Evolutionary conservation across 2,888 invertebrate genomes (phyloP), one percentile per base, ranked within the genome.

Genomic region (Melieria picta): DNA sequence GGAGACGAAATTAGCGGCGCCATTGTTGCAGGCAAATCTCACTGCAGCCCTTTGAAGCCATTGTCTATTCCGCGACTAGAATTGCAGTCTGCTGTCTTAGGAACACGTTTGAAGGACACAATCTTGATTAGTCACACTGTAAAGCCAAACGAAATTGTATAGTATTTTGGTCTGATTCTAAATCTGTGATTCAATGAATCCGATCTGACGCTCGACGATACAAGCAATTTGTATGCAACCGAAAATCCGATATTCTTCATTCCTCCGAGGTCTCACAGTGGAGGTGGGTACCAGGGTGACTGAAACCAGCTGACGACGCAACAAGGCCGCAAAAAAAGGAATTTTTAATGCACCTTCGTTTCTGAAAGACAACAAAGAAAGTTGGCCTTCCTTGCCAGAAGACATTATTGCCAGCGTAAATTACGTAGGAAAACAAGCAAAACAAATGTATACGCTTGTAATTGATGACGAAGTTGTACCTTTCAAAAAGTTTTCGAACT

Each of bases 211-310:
- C 68, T 57, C 73, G 74, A n/a, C 66, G 70, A 9, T 74, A 71
- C 45, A 76, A 76, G 62, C 77, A 78, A 42, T 81, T 77, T 63
- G 78, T 80, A 16, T 16, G 16, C 16, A 16, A 77, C 65, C 61
- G 72, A 9, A 58, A 75, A 1, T 65, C 60, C 4, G 65, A 62
- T 46, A 69, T 74, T 47, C 55, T 74, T 5, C 58, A 71, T 52
- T 9, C 65, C n/a, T 69, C 69, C 7, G 16, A 45, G 2, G 58
- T 66, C n/a, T 46, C 13, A 1, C 60, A 72, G 11, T 74, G 69
- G 64, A 71, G 48, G 6, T 72, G 68, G 65, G 57, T 69, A 4
- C 65, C 63, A n/a, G 62, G 46, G 48, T 30, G 50, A 7, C 57
- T 69, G 42, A 71, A 69, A 30, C 71, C 71, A 10, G 69, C 71